Base-by-base conservation (phyloP, 2,113 vertebrate species). In the Ageneiosus marmoratus region DNA sequence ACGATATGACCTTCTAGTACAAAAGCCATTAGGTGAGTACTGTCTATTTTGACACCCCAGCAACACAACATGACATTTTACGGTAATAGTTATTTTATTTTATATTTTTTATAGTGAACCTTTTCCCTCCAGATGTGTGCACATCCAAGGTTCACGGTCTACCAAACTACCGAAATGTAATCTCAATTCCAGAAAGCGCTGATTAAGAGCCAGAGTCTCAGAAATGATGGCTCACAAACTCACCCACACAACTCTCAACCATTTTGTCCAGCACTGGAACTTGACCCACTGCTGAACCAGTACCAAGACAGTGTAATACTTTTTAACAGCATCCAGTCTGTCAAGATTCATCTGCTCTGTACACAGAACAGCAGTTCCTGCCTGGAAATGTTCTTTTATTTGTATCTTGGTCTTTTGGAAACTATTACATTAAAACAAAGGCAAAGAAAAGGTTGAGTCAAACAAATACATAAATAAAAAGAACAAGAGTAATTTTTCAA, bases 391-490 rank as follows among this genome's bases (percentile, higher is more conserved):
- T 79, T 5, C 29, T 63, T 37, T 79, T 74, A 79, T 44, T 74
- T 60, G 22, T 80, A 75, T 79, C 53, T 1, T 37, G 2, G 37
- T 41, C 37, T 41, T 41, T 41, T 93, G 92, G 90, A 92, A 94
- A 90, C 88, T 88, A 90, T 89, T 89, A 84, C 86, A 90, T 83
- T 50, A 3, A 41, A 15, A 85, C 63, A 83, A 58, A 69, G 56
- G 41, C 65, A 75, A 85, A 73, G 83, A 90, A 88, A 90, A 90
- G 86, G 78, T 80, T 67, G 70, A 91, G 83, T 89, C 88, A 92
- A 90, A 91, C 89, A 91, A 92, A 91, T 86, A 86, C 56, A 78
- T 46, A 46, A 60, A 78, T 85, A 84, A 89, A 91, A 87, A 87
- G 83, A 83, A 69, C 46, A 37, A n/a, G 72, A 87, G 89, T 88